Evolutionary conservation across 2,888 invertebrate genomes (phyloP).

Genomic region (Temnothorax ravouxi): DNA sequence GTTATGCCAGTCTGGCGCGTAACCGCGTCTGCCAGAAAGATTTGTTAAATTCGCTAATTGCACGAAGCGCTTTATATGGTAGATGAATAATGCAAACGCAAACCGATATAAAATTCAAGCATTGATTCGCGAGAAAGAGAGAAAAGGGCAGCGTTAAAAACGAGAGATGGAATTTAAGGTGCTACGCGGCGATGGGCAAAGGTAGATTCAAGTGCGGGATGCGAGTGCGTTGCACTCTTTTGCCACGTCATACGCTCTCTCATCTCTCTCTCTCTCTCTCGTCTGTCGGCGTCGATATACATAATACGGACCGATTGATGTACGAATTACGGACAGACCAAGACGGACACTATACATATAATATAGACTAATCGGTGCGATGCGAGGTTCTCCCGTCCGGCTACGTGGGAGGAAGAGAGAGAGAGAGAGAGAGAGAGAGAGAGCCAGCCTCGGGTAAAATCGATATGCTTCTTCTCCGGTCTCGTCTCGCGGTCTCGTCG

Average conservation of each 20-base stretch:
- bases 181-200: no score
- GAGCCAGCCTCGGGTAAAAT: slow-evolving; percentile 75
- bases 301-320: background rate
- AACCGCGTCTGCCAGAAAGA: background rate
- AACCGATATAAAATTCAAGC: background rate
- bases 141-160: background rate
- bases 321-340: slow-evolving; percentile 4
- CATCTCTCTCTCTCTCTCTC: slow-evolving; percentile 19
- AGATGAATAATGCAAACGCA: background rate
- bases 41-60: background rate
- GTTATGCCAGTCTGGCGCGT: background rate
- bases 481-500: slow-evolving; percentile 47
- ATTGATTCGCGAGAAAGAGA: background rate
- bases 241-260: slow-evolving; percentile 74
- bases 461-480: slow-evolving; percentile 74
- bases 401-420: slow-evolving; percentile 71
- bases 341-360: background rate
- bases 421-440: slow-evolving; percentile 58
- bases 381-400: slow-evolving; percentile 20
- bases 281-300: background rate
- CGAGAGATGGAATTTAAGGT: no score
- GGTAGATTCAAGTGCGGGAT: slow-evolving; percentile 62
- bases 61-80: background rate
- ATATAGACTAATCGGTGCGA: background rate
- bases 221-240: slow-evolving; percentile 77